A percentile compares a stretch with the other conserved stretches of the same genome.
Evolutionary conservation across 2,797 vertebrate species (phyloP).

Genomic region (Alfaro cultratus): DNA sequence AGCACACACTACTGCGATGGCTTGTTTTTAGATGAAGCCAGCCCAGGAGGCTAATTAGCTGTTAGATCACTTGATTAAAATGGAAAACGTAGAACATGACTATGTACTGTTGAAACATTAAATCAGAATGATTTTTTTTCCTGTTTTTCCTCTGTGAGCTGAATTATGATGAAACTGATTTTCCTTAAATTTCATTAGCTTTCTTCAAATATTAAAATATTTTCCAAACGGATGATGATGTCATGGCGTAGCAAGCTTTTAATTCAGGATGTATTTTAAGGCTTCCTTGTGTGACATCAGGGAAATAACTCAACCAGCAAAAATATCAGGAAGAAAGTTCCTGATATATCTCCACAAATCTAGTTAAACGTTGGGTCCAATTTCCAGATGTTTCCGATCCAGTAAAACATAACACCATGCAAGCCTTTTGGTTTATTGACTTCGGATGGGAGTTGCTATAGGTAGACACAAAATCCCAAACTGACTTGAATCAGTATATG

Average conservation of each 20-base stretch:
- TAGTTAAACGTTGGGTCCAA: neutral
- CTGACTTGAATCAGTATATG: too few species aligned
- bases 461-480: too few species aligned
- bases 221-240: neutral
- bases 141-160: too few species aligned
- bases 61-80: neutral
- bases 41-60: neutral
- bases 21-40: neutral
- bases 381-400: too few species aligned
- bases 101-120: neutral
- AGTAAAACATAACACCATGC: neutral
- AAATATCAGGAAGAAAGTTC: neutral
- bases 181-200: neutral
- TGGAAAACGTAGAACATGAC: neutral
- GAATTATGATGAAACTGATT: neutral
- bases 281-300: neutral
- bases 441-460: neutral
- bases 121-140: too few species aligned
- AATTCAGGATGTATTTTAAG: neutral
- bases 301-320: neutral
- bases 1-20: neutral
- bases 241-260: neutral
- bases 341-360: neutral
- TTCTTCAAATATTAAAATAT: neutral
- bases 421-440: too few species aligned